These are phyloP conservation scores for Anniella stebbinsi DNA, from an alignment of 2,797 vertebrate genomes.

Conservation along the genomic window DNA sequence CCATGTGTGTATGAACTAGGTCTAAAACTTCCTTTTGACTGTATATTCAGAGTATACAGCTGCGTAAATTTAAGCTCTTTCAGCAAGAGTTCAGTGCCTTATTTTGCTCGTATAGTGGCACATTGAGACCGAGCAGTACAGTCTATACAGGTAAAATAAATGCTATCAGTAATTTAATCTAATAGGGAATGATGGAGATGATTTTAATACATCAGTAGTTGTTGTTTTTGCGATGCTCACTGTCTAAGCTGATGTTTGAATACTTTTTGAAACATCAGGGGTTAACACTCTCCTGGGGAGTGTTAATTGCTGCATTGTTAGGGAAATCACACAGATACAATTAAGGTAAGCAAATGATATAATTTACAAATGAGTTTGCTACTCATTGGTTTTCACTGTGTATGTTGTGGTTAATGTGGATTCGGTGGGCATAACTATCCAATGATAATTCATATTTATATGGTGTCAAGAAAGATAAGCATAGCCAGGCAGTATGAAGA, in stretches of 20 bases:
- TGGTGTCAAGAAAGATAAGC: neutral
- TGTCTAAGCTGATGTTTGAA: neutral
- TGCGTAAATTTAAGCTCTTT: neutral
- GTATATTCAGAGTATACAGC: too few species aligned
- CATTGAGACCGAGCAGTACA: neutral
- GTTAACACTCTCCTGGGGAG: constrained; percentile 35
- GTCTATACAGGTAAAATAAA: neutral
- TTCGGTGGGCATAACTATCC: neutral
- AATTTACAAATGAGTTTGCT: neutral
- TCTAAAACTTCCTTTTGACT: too few species aligned
- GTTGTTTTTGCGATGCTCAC: neutral
- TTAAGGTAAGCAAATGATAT: constrained; percentile 23
- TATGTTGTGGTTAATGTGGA: neutral
- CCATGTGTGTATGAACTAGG: too few species aligned
- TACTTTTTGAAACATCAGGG: neutral
- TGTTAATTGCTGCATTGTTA: constrained; percentile 8
- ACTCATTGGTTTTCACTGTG: neutral
- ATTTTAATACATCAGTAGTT: neutral
- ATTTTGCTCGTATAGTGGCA: neutral
- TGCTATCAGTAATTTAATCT: neutral
- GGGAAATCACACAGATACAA: constrained; percentile 20
- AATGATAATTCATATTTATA: neutral
- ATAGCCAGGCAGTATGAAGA: neutral
- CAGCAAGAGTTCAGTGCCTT: neutral
- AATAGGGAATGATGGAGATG: neutral